A percentile compares a stretch with the other conserved stretches of the same genome.
Evolutionary conservation across 2,888 invertebrate species (phyloP).

Genomic region (Marronus borbonicus): DNA sequence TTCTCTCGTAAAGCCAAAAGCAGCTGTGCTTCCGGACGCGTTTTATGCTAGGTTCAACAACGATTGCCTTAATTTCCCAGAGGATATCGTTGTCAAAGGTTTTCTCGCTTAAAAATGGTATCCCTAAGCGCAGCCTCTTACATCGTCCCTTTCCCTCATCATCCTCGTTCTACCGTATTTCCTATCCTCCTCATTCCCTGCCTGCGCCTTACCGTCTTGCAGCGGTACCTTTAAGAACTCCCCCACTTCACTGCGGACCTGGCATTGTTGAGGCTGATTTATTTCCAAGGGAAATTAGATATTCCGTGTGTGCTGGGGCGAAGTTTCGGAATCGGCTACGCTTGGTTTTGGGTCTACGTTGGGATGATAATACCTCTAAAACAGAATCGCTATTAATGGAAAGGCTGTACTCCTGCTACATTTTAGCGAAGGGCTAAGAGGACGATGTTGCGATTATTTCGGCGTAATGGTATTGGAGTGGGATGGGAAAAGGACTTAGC

Average conservation of each 20-base stretch:
- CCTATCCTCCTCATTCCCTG: too few relatives aligned
- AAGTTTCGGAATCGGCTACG: neutral
- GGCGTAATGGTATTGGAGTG: too few relatives aligned
- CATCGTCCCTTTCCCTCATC: too few relatives aligned
- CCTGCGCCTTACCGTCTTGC: neutral
- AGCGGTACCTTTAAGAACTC: neutral
- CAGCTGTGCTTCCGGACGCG: neutral
- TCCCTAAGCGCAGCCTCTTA: neutral
- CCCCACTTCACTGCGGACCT: neutral
- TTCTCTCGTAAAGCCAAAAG: neutral
- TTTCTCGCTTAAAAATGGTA: neutral
- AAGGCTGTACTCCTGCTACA: too few relatives aligned
- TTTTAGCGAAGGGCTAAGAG: too few relatives aligned
- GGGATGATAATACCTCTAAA: neutral
- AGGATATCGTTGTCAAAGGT: conserved; percentile 15
- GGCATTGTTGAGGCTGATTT: conserved; percentile 2
- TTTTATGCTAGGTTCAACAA: neutral
- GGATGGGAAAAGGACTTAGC: too few relatives aligned
- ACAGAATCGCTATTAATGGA: conserved; percentile 7
- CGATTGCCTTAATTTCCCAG: conserved; percentile 2
- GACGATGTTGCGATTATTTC: too few relatives aligned
- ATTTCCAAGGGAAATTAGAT: conserved; percentile 3
- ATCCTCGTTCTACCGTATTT: too few relatives aligned
- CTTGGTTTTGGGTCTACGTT: neutral
- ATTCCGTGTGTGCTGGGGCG: neutral